These are phyloP conservation scores for Drosophila flavopinicola DNA, from an alignment of 2,888 invertebrate species.

Conservation along the genomic window DNA sequence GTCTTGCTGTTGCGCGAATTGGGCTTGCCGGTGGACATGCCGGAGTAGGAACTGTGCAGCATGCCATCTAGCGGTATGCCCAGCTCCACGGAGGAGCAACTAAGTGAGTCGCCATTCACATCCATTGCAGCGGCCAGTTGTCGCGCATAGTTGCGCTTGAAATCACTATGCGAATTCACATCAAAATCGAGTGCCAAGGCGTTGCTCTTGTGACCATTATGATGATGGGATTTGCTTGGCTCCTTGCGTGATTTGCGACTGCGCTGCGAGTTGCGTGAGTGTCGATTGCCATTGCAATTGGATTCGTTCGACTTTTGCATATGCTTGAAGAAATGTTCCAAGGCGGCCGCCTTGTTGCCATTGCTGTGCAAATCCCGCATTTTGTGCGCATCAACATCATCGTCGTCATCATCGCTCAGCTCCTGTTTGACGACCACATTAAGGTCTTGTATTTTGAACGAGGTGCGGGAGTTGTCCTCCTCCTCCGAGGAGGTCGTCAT, in stretches of 20 bases:
- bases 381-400: conserved; percentile 54
- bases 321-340: conserved; percentile 78
- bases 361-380: conserved; percentile 68
- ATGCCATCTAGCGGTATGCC: conserved; percentile 81
- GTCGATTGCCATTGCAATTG: conserved; percentile 78
- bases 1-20: conserved; percentile 85
- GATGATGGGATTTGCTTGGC: conserved; percentile 21
- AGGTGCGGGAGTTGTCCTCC: conserved; percentile 82
- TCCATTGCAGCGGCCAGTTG: conserved; percentile 54
- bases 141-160: conserved; percentile 73
- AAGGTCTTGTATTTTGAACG: conserved; percentile 83
- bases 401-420: conserved; percentile 74
- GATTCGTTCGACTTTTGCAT: conserved; percentile 79
- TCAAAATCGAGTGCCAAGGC: conserved; percentile 40
- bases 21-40: conserved; percentile 84
- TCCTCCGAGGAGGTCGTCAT: conserved; percentile 84
- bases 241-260: conserved; percentile 75
- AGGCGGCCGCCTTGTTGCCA: conserved; percentile 68
- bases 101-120: conserved; percentile 74
- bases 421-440: conserved; percentile 83
- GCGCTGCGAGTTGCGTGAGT: conserved; percentile 83
- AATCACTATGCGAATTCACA: conserved; percentile 58
- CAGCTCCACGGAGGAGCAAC: conserved; percentile 85
- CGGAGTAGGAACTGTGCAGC: conserved; percentile 85
- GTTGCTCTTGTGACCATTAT: conserved; percentile 12